Base-by-base conservation (phyloP, 2,113 vertebrate genomes). In the Todiramphus saurophagus region DNA sequence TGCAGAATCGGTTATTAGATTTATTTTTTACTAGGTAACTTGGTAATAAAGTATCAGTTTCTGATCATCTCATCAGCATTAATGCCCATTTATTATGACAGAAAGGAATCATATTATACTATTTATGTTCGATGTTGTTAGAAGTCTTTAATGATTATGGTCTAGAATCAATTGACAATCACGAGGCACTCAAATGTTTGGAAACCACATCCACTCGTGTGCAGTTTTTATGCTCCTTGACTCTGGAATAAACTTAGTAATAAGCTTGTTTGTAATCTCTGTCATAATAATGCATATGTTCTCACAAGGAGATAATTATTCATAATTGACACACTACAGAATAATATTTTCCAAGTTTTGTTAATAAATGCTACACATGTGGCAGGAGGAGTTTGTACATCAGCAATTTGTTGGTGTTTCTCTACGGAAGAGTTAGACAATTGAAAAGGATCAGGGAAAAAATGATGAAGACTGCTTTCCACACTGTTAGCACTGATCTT, bases 351-450 rank as follows among this genome's bases (percentile, higher is more conserved):
- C 24, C n/a, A 13, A 39, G 6, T 44, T 66, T 64, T 62, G 4
- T 18, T 50, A 56, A 31, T 43, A 63, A 68, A 74, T n/a, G 24
- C 2, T 20, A 28, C 3, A 4, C 30, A 20, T 27, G 9, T 14
- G 11, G 39, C 17, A 35, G 39, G 13, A 4, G 8, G 5, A 67
- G 16, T 35, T 1, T 56, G 28, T 51, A 35, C 9, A 9, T 33
- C 11, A 41, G 46, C 16, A 80, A 3, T 41, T 19, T 75, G n/a
- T 7, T 14, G 59, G 6, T 1, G 0, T 15, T 41, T 76, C 33
- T 55, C 66, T 48, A 41, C 4, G 2, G 24, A 28, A 51, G 19
- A 23, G 8, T n/a, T 28, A 23, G 35, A 80, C 75, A 50, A 70
- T 28, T 50, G 14, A 55, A 69, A 69, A 64, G 2, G 2, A 64